These are phyloP conservation scores for Hirtodrosophila trivittata DNA, from an alignment of 2,888 invertebrate species.

Conservation along the genomic window DNA sequence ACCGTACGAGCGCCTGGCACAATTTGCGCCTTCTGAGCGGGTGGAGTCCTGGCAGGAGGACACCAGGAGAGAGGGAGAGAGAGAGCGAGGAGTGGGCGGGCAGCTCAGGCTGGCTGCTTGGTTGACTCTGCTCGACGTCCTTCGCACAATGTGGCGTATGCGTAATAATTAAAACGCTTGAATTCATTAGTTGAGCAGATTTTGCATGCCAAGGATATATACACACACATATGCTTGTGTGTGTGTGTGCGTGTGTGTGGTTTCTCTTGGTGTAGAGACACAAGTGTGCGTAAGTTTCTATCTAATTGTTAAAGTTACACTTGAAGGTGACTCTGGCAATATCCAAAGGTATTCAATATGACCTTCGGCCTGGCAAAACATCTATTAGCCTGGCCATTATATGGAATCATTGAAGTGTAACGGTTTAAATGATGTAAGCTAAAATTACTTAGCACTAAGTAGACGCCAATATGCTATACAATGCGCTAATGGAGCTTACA, in stretches of 20 bases:
- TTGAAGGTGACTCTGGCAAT: conserved; percentile 19
- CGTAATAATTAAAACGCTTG: conserved; percentile 81
- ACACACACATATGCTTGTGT: conserved; percentile 29
- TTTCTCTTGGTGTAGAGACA: conserved; percentile 1
- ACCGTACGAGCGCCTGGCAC: conserved; percentile 61
- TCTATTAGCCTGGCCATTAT: too few species aligned
- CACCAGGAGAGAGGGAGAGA: not conserved
- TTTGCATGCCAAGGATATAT: conserved; percentile 68
- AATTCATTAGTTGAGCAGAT: conserved; percentile 80
- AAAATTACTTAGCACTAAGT: too few species aligned
- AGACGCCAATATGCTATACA: too few species aligned
- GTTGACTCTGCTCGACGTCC: conserved; percentile 64
- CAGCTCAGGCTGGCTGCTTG: conserved; percentile 31
- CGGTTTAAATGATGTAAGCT: too few species aligned
- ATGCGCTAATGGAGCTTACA: too few species aligned
- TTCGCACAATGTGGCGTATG: conserved; percentile 79
- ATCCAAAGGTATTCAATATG: not conserved
- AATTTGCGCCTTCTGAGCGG: conserved; percentile 61
- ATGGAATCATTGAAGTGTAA: too few species aligned
- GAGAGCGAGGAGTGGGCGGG: too few species aligned
- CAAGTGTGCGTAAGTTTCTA: conserved; percentile 26
- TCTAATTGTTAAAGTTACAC: conserved; percentile 52
- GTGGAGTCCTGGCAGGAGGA: not conserved
- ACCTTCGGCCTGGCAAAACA: too few species aligned
- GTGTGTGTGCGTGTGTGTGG: not conserved